phyloP scores from a whole-genome alignment of 2,888 invertebrate genomes.

The Bombyx huttoni region DNA sequence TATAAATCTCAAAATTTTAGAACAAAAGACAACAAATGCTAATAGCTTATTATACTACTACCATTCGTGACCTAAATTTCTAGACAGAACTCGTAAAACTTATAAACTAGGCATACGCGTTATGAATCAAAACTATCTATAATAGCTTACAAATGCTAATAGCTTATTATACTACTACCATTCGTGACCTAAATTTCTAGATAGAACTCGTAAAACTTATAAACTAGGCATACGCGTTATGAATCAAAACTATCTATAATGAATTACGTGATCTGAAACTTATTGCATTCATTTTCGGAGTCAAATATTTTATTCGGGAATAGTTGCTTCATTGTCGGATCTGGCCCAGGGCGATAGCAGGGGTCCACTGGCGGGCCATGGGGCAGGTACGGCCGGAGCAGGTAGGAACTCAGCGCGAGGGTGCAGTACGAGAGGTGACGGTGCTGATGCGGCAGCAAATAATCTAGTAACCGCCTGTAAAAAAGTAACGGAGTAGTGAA shows the following conservation, averaged over 20 bases:
- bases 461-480: constrained; percentile 54
- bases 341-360: constrained; percentile 56
- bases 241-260: not conserved
- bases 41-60: no score
- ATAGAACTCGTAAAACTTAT: not conserved
- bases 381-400: constrained; percentile 44
- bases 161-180: not conserved
- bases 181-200: not conserved
- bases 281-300: not conserved
- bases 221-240: not conserved
- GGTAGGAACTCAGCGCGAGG: constrained; percentile 55
- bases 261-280: not conserved
- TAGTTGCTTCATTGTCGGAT: constrained; percentile 54
- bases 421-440: constrained; percentile 58
- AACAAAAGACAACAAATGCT: not conserved
- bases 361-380: constrained; percentile 56
- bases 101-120: not conserved
- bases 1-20: not conserved
- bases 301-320: constrained; percentile 32
- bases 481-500: not conserved
- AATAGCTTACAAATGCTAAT: not conserved
- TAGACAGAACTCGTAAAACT: not conserved
- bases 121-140: no score
- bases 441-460: constrained; percentile 42
- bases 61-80: not conserved